Percentiles rank a stretch among this genome's conserved stretches.
Evolutionary conservation across 2,797 vertebrate genomes (phyloP).

Genomic region (Antennarius maculatus): DNA sequence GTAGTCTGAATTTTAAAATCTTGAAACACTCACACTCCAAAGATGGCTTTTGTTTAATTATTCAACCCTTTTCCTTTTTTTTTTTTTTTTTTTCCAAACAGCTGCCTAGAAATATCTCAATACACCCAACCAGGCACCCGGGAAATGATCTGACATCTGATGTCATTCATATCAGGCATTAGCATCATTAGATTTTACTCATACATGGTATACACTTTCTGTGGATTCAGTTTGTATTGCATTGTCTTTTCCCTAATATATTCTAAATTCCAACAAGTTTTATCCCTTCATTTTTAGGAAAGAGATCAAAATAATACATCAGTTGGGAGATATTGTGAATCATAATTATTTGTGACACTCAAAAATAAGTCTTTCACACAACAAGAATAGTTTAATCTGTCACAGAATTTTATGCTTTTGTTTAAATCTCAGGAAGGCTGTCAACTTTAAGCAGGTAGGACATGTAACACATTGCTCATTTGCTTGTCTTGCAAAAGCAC

Average conservation of each 20-base stretch:
- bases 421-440: neutral
- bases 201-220: neutral
- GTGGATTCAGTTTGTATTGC: too few relatives aligned
- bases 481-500: conserved; percentile 17
- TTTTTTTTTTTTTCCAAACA: neutral
- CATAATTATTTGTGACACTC: too few relatives aligned
- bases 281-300: too few relatives aligned
- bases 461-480: neutral
- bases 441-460: neutral
- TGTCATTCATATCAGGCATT: conserved; percentile 3
- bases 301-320: too few relatives aligned
- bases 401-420: neutral
- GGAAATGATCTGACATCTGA: conserved; percentile 9
- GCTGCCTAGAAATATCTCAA: neutral
- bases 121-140: neutral
- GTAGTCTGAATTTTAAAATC: too few relatives aligned
- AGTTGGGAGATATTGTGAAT: too few relatives aligned
- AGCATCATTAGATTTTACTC: conserved; percentile 2
- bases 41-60: too few relatives aligned
- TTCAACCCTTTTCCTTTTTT: too few relatives aligned
- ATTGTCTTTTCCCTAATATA: too few relatives aligned
- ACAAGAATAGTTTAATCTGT: neutral
- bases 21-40: too few relatives aligned
- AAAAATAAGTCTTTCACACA: neutral
- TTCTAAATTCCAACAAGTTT: too few relatives aligned